Evolutionary conservation across 2,888 invertebrate genomes (phyloP).

Genomic region (Epinotia demarniana): DNA sequence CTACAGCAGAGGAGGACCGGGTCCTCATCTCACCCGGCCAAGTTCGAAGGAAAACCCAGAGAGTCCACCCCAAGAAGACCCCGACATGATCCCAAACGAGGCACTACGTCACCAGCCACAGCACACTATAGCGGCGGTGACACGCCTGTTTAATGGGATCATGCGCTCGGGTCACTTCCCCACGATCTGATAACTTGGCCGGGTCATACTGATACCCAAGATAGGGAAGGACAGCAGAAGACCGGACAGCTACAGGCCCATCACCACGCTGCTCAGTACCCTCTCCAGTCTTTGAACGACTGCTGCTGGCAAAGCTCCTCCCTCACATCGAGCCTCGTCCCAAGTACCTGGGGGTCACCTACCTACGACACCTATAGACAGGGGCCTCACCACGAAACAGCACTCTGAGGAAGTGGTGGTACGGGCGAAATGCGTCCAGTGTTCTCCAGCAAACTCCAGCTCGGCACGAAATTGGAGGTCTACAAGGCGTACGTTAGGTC

Average conservation of each 20-base stretch:
- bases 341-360: no score
- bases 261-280: slow-evolving; percentile 38
- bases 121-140: slow-evolving; percentile 9
- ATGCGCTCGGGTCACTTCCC: slow-evolving; percentile 44
- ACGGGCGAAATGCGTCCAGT: no score
- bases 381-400: no score
- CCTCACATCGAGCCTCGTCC: not conserved
- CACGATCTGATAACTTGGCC: slow-evolving; percentile 40
- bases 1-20: no score
- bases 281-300: slow-evolving; percentile 3
- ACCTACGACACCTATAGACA: no score
- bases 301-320: not conserved
- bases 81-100: slow-evolving; percentile 10
- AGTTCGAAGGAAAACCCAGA: no score
- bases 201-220: slow-evolving; percentile 48
- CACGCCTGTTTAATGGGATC: slow-evolving; percentile 20
- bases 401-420: no score
- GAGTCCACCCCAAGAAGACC: slow-evolving; percentile 15
- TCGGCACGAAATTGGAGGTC: no score
- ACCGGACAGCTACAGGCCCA: slow-evolving; percentile 43
- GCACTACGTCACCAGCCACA: slow-evolving; percentile 7
- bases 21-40: no score
- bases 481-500: not conserved
- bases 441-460: no score
- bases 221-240: slow-evolving; percentile 45